Evolutionary conservation across 2,797 vertebrate genomes (phyloP), one percentile per base, ranked within the genome.

Genomic region (Lutjanus argentimaculatus): DNA sequence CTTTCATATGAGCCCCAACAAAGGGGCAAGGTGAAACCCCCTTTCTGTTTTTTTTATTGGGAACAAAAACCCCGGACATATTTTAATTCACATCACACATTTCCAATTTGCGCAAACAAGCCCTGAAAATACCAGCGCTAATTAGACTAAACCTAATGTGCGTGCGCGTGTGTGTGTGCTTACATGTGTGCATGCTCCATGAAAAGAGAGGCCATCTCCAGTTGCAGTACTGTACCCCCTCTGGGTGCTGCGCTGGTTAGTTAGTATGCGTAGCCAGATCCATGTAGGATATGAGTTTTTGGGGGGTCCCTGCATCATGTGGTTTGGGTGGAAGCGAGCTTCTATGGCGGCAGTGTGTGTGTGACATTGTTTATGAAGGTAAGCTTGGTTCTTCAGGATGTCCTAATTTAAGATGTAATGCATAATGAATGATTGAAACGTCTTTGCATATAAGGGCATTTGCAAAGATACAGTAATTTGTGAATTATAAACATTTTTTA

Each of bases 11-110:
- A 95, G 96, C 92, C 93, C 94, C 92, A 95, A 91, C 84, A 88
- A 91, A 90, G 94, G 93, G 94, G 91, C 92, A 96, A 96, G 92
- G 95, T 96, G 96, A 95, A 95, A 92, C 94, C 97, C 89, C 89
- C 15, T 83, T 88, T 92, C 70, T 84, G 15, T 91, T 90, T 87
- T 81, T 77, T 94, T 96, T 95, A 95, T 94, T 94, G 92, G 94
- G 89, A 95, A 95, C 91, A 91, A 96, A 94, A 95, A 93, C 68
- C 90, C 71, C 77, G 82, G 89, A 85, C 74, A 89, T 96, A 96
- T 95, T 97, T 97, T 95, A 96, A 96, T 97, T 95, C 95, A 95
- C 93, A 94, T 97, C 94, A 95, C 94, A 96, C 95, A 96, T 93
- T 96, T 94, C 88, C 94, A 96, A 96, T 92, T 94, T 89, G 95